Evolutionary conservation across 2,113 vertebrate species (phyloP).

Genomic region (Onychostruthus taczanowskii): DNA sequence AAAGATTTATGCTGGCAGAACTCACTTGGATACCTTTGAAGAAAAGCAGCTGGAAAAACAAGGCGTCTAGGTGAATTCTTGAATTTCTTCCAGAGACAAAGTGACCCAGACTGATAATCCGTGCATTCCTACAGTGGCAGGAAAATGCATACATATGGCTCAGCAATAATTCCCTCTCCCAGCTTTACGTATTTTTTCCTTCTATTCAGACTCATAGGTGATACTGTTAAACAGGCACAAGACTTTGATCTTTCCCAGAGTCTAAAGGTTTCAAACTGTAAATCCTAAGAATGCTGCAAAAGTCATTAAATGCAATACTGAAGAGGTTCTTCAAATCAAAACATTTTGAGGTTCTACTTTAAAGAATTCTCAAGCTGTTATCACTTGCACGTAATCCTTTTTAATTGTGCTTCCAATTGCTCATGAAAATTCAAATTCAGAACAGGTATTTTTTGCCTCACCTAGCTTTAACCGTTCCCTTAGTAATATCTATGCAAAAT

Average conservation of each 20-base stretch:
- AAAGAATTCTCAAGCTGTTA: neutral
- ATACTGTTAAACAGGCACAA: neutral
- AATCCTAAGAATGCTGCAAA: neutral
- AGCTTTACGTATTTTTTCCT: neutral
- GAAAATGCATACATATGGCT: neutral
- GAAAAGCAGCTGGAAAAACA: constrained; percentile 31
- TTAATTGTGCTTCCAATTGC: neutral
- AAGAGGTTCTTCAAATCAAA: neutral
- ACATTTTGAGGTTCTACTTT: neutral
- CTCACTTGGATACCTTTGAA: neutral
- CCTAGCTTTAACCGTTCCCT: neutral
- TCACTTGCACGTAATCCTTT: neutral
- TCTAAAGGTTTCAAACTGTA: neutral
- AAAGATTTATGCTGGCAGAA: neutral
- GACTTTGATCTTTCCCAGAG: neutral
- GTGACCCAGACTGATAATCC: neutral
- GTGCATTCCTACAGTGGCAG: neutral
- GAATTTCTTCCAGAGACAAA: neutral
- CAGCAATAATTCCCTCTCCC: neutral
- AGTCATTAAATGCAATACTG: neutral
- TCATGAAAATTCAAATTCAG: constrained; percentile 22
- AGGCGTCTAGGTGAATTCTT: neutral
- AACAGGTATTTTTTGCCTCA: neutral
- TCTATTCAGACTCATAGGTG: neutral
- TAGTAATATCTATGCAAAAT: neutral